Percentiles rank a stretch among this genome's conserved stretches.
phyloP scores from a whole-genome alignment of 2,797 vertebrate species.

The Syncerus caffer region DNA sequence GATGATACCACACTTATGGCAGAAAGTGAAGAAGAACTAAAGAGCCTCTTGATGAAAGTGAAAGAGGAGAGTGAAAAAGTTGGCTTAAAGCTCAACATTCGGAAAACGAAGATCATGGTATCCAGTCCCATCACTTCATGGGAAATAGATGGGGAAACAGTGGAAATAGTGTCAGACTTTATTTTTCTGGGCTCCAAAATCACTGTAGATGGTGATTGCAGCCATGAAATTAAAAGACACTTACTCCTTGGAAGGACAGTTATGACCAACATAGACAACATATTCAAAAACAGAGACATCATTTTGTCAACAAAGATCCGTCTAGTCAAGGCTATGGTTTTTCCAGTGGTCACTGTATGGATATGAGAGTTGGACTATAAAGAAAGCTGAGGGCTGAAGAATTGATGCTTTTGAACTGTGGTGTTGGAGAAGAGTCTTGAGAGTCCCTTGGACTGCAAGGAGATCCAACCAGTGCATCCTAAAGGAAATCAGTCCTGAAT shows the following conservation, averaged over 20 bases:
- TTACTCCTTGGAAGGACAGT: not conserved
- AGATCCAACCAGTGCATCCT: not conserved
- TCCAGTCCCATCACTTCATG: accelerated
- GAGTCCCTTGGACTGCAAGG: not conserved
- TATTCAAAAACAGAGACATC: not conserved
- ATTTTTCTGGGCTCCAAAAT: not conserved
- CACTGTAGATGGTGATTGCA: not conserved
- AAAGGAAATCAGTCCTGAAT: not conserved
- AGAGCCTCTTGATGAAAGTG: not conserved
- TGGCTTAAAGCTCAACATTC: not conserved
- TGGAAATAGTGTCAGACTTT: not conserved
- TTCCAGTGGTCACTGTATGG: not conserved
- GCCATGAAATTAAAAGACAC: not conserved
- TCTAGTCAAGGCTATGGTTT: not conserved
- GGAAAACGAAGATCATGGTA: not conserved
- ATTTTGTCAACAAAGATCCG: not conserved
- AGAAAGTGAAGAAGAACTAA: not conserved
- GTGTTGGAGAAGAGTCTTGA: not conserved
- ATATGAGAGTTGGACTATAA: not conserved
- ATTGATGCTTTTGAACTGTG: not conserved
- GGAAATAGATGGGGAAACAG: not conserved
- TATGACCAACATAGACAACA: not conserved
- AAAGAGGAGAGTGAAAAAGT: not conserved
- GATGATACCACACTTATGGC: not conserved
- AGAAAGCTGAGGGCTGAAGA: not conserved